Conservation (phyloP, 2,113 vertebrate genomes). For the Sander lucioperca region DNA sequence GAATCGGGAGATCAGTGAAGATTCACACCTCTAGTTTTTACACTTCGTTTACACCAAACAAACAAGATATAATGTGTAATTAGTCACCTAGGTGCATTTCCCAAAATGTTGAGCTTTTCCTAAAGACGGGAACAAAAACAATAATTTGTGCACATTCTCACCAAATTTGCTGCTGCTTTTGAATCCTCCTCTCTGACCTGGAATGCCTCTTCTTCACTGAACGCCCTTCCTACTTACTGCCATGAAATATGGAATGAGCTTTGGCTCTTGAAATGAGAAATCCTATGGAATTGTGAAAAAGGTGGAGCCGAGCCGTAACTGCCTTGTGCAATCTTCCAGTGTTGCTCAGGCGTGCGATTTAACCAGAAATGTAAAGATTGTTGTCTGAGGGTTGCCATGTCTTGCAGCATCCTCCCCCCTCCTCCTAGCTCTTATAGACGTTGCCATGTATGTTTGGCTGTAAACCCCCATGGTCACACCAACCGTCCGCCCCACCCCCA, state of each 20-base stretch:
- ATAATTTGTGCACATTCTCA: not conserved
- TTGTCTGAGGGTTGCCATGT: constrained; percentile 47
- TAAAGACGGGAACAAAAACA: not conserved
- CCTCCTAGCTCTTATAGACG: constrained; percentile 17
- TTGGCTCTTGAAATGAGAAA: constrained; percentile 57
- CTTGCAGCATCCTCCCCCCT: constrained; percentile 28
- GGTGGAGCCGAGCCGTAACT: constrained; percentile 3
- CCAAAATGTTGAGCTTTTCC: not conserved
- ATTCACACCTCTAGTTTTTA: too few relatives aligned
- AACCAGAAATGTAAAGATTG: constrained; percentile 52
- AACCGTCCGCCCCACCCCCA: constrained; percentile 49
- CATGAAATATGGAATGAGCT: constrained; percentile 39
- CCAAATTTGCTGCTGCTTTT: not conserved
- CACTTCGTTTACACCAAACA: not conserved
- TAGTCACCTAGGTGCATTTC: not conserved
- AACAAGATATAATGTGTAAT: not conserved
- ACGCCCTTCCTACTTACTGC: not conserved
- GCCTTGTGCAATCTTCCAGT: constrained; percentile 36
- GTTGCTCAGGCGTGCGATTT: constrained; percentile 45
- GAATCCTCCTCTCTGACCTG: not conserved
- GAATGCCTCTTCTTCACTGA: not conserved
- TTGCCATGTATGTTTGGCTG: constrained; percentile 50
- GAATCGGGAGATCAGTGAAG: too few relatives aligned
- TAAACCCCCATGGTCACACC: constrained; percentile 12
- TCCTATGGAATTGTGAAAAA: constrained; percentile 54